Conservation (phyloP, 1,140 invertebrate species). For the Macrobrachium rosenbergii region DNA sequence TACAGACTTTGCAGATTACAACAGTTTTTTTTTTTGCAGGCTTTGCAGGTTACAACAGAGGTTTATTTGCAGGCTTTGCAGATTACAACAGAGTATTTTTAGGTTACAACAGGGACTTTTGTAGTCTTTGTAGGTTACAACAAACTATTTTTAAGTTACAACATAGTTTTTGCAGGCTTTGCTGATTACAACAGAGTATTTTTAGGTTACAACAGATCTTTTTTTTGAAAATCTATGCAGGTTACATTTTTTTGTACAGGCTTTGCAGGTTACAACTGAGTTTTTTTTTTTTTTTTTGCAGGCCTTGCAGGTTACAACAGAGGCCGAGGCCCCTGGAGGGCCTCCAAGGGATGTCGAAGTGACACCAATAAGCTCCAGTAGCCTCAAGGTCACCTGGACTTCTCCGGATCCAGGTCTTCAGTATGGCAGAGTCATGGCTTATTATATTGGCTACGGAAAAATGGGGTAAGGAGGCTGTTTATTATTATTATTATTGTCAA, state of each 20-base stretch:
- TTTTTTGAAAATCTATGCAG: background rate
- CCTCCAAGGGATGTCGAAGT: constrained; percentile 80
- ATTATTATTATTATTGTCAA: background rate
- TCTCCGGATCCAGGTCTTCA: constrained; percentile 79
- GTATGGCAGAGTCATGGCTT: constrained; percentile 68
- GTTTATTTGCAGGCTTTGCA: too few relatives aligned
- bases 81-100: too few relatives aligned
- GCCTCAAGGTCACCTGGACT: constrained; percentile 93
- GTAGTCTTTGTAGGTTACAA: too few relatives aligned
- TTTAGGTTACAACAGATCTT: background rate
- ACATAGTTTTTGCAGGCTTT: too few relatives aligned
- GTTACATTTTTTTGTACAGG: too few relatives aligned
- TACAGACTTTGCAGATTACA: too few relatives aligned
- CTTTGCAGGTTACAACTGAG: too few relatives aligned
- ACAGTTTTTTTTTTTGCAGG: too few relatives aligned
- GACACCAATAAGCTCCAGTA: constrained; percentile 86
- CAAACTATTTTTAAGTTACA: too few relatives aligned
- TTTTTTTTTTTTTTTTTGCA: background rate
- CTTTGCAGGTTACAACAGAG: too few relatives aligned
- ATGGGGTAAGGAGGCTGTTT: constrained; percentile 16
- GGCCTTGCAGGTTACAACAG: constrained; percentile 54
- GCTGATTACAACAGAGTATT: too few relatives aligned
- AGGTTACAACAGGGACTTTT: too few relatives aligned
- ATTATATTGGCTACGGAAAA: constrained; percentile 71
- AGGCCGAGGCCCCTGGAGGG: constrained; percentile 84